Evolutionary conservation across 2,113 vertebrate species (phyloP), one percentile per base, ranked within the genome.

Genomic region (Chunga burmeisteri): DNA sequence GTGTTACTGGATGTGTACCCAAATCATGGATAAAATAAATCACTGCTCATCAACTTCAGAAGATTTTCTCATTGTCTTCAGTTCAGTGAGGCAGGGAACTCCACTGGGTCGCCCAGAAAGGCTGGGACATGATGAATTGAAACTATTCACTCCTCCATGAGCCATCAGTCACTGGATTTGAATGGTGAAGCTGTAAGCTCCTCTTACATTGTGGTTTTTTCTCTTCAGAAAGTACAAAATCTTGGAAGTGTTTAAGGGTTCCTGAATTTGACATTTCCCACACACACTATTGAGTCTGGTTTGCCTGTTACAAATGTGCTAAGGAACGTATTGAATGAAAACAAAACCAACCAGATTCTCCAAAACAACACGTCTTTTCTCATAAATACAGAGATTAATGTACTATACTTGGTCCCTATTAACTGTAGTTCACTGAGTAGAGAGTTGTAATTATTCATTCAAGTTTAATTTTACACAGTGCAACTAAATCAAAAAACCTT

Each of bases 321-420:
- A 84, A 81, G 80, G 81, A 92, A 75, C 0, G 2, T 16, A 53
- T 44, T 52, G 47, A 71, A 84, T 13, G 56, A 58, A 93, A 95
- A 87, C 44, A 94, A 92, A 96, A 44, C 36, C 63, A 16, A 74
- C 15, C n/a, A 63, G 34, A 52, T 89, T 83, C 86, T 85, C 62
- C 58, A 88, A 73, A 85, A 95, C 73, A 75, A 72, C 0, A 0
- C 4, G 6, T 67, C 46, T 53, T 79, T 68, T 59, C 70, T 81
- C 68, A 73, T 79, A 92, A 92, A 91, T 56, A 65, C 68, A 42
- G 66, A 94, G 68, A 94, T 92, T 66, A 94, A 96, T 85, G 78
- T 13, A 53, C 78, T 82, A 6, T 66, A 85, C 38, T 88, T 75
- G 40, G 1, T 53, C 58, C 66, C 73, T 58, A 49, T 84, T 89